Evolutionary conservation across 1,140 invertebrate genomes (phyloP), one percentile per base, ranked within the genome.

Genomic region (Bombus terrestris): DNA sequence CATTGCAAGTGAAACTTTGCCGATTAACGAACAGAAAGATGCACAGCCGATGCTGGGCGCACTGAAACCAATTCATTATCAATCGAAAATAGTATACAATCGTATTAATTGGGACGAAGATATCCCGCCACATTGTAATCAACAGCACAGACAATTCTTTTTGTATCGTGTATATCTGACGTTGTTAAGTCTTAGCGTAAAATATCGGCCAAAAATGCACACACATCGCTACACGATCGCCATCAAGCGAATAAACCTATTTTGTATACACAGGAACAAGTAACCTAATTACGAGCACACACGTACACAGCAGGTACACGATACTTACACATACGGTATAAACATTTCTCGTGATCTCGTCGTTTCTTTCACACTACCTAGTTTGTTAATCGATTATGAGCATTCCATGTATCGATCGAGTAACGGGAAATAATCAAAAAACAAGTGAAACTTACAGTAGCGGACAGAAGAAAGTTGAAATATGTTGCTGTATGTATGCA

Each of bases 101-200:
- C 15, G 57, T 47, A 82, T 81, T 35, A 59, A 62, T n/a, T 10
- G 62, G 68, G 28, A 32, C 39, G 28, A 68, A 15, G 47, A 22
- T 37, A 28, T 76, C 15, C 57, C 10, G 35, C 9, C 8, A 57
- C 41, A 74, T 75, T 68, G 75, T 89, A 81, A 57, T 86, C 66
- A 72, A 86, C 57, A 68, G 88, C 86, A 87, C 81, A 82, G 83
- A 89, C 88, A 88, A 86, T 90, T 90, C 86, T 90, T 90, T 72
- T 90, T 90, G 83, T 86, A 90, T 87, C 89, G 89, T 88, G 83
- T 88, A 84, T 88, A 88, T 90, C 69, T 71, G 73, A 88, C 75
- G 77, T 91, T 88, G 89, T 91, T 88, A 91, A 88, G 66, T 88
- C 83, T 91, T 90, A 91, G 75, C 69, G 66, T 91, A 90, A 90